These are phyloP conservation scores for Camptogramma bilineatum DNA, from an alignment of 2,888 invertebrate species.

Conservation along the genomic window DNA sequence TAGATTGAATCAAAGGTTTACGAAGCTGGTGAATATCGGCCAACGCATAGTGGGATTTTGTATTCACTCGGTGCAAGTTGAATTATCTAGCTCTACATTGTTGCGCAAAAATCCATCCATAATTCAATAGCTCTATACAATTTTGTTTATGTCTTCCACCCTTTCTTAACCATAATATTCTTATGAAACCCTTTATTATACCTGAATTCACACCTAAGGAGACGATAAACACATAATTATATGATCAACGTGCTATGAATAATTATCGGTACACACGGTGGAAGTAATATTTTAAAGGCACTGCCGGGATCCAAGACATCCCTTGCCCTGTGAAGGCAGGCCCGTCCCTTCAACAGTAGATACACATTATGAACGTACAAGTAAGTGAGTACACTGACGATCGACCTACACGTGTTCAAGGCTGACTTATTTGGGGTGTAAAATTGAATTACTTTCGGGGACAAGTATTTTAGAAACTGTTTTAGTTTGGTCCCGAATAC, in stretches of 20 bases:
- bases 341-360: conserved; percentile 49
- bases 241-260: conserved; percentile 67
- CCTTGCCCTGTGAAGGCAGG: conserved; percentile 54
- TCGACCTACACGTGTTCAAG: conserved; percentile 58
- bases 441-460: conserved; percentile 68
- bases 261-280: conserved; percentile 67
- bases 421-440: conserved; percentile 68
- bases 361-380: conserved; percentile 44
- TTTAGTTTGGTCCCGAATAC: conserved; percentile 45
- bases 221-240: conserved; percentile 49
- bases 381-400: conserved; percentile 52
- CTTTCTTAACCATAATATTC: background rate
- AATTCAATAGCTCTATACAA: background rate
- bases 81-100: conserved; percentile 4
- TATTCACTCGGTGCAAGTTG: background rate
- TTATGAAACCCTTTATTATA: conserved; percentile 28
- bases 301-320: conserved; percentile 58
- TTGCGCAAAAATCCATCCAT: background rate
- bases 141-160: background rate
- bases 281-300: conserved; percentile 72
- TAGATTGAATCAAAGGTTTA: conserved; percentile 20
- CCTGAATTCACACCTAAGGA: conserved; percentile 32
- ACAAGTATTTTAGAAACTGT: conserved; percentile 66
- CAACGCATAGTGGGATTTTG: conserved; percentile 4
- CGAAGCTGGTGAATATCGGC: background rate